Evolutionary conservation across 2,888 invertebrate species (phyloP).

Genomic region (Drosophila aldrichi): DNA sequence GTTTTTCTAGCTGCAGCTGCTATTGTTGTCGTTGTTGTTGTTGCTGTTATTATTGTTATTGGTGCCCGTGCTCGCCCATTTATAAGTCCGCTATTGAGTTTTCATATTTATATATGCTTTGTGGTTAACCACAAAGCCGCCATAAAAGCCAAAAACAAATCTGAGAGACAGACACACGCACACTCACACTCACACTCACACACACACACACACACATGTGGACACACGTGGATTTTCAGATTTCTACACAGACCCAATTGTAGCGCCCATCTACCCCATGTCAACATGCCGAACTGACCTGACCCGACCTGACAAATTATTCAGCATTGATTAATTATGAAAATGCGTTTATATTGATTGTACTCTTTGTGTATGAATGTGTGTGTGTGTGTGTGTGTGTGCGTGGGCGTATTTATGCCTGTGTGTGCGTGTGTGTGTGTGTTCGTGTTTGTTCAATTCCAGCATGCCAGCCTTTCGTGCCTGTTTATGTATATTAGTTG

Average conservation of each 20-base stretch:
- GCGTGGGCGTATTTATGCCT: conserved; percentile 1
- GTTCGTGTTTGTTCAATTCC: conserved; percentile 40
- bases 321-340: conserved; percentile 82
- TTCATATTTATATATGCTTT: conserved; percentile 61
- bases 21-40: conserved; percentile 27
- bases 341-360: conserved; percentile 82
- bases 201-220: conserved; percentile 9
- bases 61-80: conserved; percentile 29
- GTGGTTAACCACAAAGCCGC: conserved; percentile 73
- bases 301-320: conserved; percentile 68
- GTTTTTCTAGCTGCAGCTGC: conserved; percentile 6
- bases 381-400: background rate
- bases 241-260: conserved; percentile 8
- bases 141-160: conserved; percentile 75
- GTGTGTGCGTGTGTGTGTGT: conserved; percentile 16
- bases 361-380: conserved; percentile 9
- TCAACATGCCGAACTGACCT: conserved; percentile 46
- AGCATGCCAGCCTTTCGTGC: conserved; percentile 54
- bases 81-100: conserved; percentile 38
- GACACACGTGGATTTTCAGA: conserved; percentile 11
- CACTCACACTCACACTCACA: conserved; percentile 10
- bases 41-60: conserved; percentile 24
- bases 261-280: conserved; percentile 16
- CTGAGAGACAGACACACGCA: conserved; percentile 56
- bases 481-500: conserved; percentile 72